Base-by-base conservation (phyloP, 1,140 invertebrate genomes). In the Lucilia cuprina region DNA sequence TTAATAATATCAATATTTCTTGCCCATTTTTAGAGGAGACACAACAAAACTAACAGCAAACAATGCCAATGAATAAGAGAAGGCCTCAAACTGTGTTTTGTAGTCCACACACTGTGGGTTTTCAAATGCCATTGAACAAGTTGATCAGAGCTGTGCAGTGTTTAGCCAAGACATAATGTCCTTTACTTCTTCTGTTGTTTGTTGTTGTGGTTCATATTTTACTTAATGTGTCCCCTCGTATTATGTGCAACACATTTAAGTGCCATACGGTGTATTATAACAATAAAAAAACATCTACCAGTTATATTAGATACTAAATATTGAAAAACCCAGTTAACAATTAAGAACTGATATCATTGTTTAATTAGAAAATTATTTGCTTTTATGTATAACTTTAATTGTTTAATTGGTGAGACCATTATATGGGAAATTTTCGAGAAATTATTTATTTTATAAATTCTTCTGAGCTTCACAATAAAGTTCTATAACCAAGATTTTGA, bases 221-320 rank as follows among this genome's bases (percentile, higher is more conserved):
- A 17, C 14, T 70, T 70, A 70, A 70, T 70, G 65, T 70, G 65
- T 70, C 65, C 65, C 65, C 65, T 21, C n/a, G n/a, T 70, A 70
- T 70, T 55, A 55, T 17, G 17, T 55, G 50, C 17, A 55, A 55
- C 50, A 55, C 50, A 55, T 55, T 55, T 13, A 55, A 55, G 13
- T 55, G 50, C 50, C 50, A 14, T 55, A 55, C 50, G 17, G 17
- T 55, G 50, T 13, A 0, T 21, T 21, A 19, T 7, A 70, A 21
- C 8, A 70, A 19, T 12, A 70, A 19, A 7, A 70, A 70, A 70
- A 10, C 65, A 70, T 21, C 2, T 21, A 70, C 10, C 3, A 2
- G 50, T 55, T 10, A 55, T 55, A 7, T 41, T 41, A 41, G 0
- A 41, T 41, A 10, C 41, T 41, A 41, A 60, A 60, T 7, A 60